Percentiles rank a stretch among this genome's conserved stretches.
Evolutionary conservation across 2,888 invertebrate genomes (phyloP).

Genomic region (Tenthredo scrophulariae): DNA sequence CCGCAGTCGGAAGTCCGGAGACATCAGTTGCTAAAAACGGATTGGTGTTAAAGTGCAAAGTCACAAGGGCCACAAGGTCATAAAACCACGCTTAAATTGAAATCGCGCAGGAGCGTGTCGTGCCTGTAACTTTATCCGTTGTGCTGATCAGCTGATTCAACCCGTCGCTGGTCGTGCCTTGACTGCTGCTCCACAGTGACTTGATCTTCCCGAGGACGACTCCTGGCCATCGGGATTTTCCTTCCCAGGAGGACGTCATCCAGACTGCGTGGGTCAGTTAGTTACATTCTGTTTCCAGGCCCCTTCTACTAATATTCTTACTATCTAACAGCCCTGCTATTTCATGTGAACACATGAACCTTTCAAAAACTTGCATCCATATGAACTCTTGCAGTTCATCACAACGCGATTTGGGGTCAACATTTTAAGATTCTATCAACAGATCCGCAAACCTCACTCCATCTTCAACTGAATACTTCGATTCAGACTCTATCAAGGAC

Average conservation of each 20-base stretch:
- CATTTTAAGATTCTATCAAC: neutral
- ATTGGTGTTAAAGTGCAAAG: conserved; percentile 36
- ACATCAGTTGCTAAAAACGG: conserved; percentile 14
- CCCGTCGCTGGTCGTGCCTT: conserved; percentile 86
- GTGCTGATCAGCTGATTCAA: conserved; percentile 86
- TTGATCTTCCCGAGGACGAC: conserved; percentile 93
- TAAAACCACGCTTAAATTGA: conserved; percentile 57
- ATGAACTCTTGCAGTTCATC: neutral
- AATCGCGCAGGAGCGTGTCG: conserved; percentile 69
- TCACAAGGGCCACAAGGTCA: conserved; percentile 52
- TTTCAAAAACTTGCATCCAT: neutral
- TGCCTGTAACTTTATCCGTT: conserved; percentile 81
- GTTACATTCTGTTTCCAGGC: conserved; percentile 30
- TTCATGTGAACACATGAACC: neutral
- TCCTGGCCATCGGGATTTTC: conserved; percentile 85
- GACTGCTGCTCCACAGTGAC: conserved; percentile 91
- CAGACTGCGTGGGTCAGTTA: conserved; percentile 72
- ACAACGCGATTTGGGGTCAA: neutral
- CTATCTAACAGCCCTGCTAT: neutral
- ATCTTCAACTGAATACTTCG: neutral
- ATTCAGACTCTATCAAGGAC: neutral
- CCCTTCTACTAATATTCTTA: conserved; percentile 20
- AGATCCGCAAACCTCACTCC: neutral
- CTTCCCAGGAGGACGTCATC: conserved; percentile 79
- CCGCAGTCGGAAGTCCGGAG: conserved; percentile 19